phyloP scores from a whole-genome alignment of 2,888 invertebrate species.

The Volucella inanis region DNA sequence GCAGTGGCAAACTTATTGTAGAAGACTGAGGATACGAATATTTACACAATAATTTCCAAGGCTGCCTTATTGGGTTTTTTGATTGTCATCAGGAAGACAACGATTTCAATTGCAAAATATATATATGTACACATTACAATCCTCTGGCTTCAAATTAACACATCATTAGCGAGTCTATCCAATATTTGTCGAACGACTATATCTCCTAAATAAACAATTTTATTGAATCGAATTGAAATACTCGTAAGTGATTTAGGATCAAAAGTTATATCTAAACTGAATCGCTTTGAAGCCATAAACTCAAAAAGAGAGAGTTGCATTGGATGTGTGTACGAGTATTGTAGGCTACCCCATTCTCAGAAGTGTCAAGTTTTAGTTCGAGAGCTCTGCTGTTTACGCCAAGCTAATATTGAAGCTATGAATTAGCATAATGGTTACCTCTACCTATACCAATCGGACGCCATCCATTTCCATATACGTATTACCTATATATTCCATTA shows the following conservation, averaged over 20 bases:
- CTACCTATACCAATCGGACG: conserved; percentile 39
- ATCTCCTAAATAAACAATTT: neutral
- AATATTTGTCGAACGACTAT: neutral
- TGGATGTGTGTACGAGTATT: neutral
- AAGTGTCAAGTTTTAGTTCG: neutral
- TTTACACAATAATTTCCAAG: no score
- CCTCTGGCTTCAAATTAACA: neutral
- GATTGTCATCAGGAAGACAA: no score
- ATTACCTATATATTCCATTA: conserved; percentile 60
- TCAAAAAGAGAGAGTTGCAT: conserved; percentile 3
- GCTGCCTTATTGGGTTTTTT: no score
- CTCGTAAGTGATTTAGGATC: conserved; percentile 16
- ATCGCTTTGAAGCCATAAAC: neutral
- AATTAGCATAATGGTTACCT: conserved; percentile 69
- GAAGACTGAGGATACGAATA: no score
- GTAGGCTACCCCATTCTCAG: neutral
- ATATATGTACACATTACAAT: neutral
- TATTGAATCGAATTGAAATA: conserved; percentile 4
- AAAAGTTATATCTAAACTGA: neutral
- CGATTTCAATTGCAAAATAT: neutral
- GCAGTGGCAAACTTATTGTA: no score
- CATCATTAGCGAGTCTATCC: neutral
- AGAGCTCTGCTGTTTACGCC: conserved; percentile 28
- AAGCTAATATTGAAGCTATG: conserved; percentile 64
- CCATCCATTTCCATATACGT: conserved; percentile 51